Percentiles rank a stretch among this genome's conserved stretches.
Conservation (phyloP, 2,113 vertebrate genomes). For the Gallinago paraguaiae region DNA sequence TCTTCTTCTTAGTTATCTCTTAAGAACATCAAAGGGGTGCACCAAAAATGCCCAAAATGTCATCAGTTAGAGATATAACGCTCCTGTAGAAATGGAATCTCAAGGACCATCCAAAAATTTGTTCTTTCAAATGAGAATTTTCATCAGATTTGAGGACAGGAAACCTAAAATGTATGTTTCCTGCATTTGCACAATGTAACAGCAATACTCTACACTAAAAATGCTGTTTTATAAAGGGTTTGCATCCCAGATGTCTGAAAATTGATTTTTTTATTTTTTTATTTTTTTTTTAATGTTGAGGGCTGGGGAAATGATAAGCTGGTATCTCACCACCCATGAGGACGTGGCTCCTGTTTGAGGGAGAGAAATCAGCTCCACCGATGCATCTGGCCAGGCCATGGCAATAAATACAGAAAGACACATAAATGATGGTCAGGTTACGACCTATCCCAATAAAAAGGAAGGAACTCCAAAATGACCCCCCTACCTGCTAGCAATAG, state of each 20-base stretch:
- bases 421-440: slow-evolving; percentile 21
- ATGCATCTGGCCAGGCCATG: background rate
- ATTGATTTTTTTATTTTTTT: background rate
- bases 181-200: background rate
- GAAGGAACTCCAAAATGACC: slow-evolving; percentile 58
- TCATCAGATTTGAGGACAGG: background rate
- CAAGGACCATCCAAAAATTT: background rate
- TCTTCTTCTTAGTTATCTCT: background rate
- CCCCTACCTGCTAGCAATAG: slow-evolving; percentile 45
- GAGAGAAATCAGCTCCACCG: background rate
- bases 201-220: background rate
- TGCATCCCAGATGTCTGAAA: background rate
- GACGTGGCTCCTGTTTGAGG: background rate
- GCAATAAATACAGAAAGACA: slow-evolving; percentile 16
- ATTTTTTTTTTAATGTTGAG: background rate
- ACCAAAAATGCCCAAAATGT: background rate
- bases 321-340: background rate
- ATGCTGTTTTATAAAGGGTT: background rate
- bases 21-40: too few relatives aligned
- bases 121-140: background rate
- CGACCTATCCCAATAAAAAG: background rate
- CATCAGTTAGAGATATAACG: too few relatives aligned
- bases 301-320: background rate
- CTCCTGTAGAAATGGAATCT: background rate
- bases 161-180: background rate